These are phyloP conservation scores for Drosophila meridionalis DNA, from an alignment of 2,888 invertebrate species.

Conservation along the genomic window DNA sequence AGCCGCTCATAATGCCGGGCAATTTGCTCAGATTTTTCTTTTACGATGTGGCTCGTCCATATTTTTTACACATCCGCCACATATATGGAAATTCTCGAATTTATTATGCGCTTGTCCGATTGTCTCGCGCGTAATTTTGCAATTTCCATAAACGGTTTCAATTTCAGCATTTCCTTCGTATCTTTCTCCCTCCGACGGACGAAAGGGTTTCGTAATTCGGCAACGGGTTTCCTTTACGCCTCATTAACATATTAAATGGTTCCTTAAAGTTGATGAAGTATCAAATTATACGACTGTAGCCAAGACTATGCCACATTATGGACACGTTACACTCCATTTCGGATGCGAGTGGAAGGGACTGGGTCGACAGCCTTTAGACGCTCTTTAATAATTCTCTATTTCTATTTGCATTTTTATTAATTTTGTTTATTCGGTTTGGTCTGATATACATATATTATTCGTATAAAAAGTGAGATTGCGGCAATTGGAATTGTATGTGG, in stretches of 20 bases:
- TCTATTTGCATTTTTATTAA: slow-evolving; percentile 40
- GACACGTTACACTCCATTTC: slow-evolving; percentile 59
- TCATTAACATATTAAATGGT: slow-evolving; percentile 77
- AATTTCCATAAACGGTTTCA: slow-evolving; percentile 75
- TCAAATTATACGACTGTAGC: slow-evolving; percentile 68
- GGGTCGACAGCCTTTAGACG: background rate
- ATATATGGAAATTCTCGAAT: slow-evolving; percentile 41
- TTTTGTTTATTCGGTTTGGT: background rate
- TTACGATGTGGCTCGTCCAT: slow-evolving; percentile 48
- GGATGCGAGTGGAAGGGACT: slow-evolving; percentile 1
- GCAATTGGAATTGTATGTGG: background rate
- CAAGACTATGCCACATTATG: slow-evolving; percentile 56
- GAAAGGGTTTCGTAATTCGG: slow-evolving; percentile 54
- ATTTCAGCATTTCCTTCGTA: slow-evolving; percentile 46
- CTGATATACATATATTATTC: background rate
- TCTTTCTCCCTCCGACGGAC: slow-evolving; percentile 23
- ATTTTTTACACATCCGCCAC: slow-evolving; percentile 28
- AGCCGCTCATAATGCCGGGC: slow-evolving; percentile 55
- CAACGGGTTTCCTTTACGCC: slow-evolving; percentile 23
- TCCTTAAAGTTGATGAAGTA: slow-evolving; percentile 69
- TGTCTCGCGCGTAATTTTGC: slow-evolving; percentile 65
- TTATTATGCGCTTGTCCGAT: slow-evolving; percentile 58
- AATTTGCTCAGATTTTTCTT: slow-evolving; percentile 56
- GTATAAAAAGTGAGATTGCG: background rate
- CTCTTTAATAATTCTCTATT: slow-evolving; percentile 3